phyloP scores from a whole-genome alignment of 2,888 invertebrate species.

The Harmothoe impar region DNA sequence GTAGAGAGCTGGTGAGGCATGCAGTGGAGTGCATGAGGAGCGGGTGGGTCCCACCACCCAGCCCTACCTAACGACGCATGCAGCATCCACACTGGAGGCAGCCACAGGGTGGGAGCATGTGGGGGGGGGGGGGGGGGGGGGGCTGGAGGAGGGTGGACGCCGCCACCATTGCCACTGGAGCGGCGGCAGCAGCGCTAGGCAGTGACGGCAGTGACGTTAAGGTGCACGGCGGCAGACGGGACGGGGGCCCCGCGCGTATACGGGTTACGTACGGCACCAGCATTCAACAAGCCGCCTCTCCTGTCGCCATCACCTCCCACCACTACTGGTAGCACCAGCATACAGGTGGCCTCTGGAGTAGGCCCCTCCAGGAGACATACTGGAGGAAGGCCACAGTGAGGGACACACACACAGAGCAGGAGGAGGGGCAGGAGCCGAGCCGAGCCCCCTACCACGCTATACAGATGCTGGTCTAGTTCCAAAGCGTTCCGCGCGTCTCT shows the following conservation, averaged over 20 bases:
- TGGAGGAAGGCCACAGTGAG: background rate
- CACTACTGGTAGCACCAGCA: background rate
- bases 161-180: background rate
- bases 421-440: background rate
- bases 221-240: background rate
- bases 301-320: background rate
- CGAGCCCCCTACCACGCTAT: background rate
- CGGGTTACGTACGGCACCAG: background rate
- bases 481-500: background rate
- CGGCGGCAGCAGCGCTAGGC: constrained; percentile 17
- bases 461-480: background rate
- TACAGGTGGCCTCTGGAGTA: too few species aligned
- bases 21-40: background rate
- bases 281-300: background rate
- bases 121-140: background rate
- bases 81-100: constrained; percentile 26
- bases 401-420: background rate
- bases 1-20: background rate
- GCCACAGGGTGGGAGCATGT: background rate
- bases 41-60: background rate
- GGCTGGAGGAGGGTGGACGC: background rate
- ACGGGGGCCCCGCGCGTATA: background rate
- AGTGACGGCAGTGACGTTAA: background rate
- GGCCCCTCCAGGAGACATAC: background rate
- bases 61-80: too few species aligned